phyloP scores from a whole-genome alignment of 2,888 invertebrate genomes.

The Aradus depressus region DNA sequence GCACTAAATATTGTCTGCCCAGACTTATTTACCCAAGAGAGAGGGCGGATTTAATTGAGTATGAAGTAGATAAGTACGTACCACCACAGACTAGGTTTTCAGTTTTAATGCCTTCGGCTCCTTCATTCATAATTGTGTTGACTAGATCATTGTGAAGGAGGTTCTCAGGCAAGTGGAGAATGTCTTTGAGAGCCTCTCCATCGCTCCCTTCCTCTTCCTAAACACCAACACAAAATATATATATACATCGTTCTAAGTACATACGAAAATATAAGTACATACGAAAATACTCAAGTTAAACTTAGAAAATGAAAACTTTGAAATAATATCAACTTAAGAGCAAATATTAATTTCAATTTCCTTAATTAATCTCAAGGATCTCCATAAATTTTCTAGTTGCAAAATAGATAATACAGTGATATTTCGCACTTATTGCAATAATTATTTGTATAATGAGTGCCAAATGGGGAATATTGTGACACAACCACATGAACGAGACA shows the following conservation, averaged over 20 bases:
- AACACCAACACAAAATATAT: neutral
- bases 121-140: conserved; percentile 55
- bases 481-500: too few species aligned
- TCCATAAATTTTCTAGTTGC: too few species aligned
- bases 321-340: neutral
- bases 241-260: neutral
- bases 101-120: conserved; percentile 36
- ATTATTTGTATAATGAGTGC: too few species aligned
- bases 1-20: too few species aligned
- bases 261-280: neutral
- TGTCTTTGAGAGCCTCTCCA: conserved; percentile 52
- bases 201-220: conserved; percentile 43
- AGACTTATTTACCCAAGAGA: too few species aligned
- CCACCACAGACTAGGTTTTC: conserved; percentile 21
- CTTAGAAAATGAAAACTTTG: neutral
- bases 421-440: too few species aligned
- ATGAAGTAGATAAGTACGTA: too few species aligned
- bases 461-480: too few species aligned
- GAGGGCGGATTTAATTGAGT: too few species aligned
- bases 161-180: conserved; percentile 51
- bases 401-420: too few species aligned
- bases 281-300: neutral
- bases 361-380: neutral
- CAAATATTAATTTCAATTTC: neutral
- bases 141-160: conserved; percentile 54